Evolutionary conservation across 2,888 invertebrate genomes (phyloP).

Genomic region (Meghimatium bilineatum): DNA sequence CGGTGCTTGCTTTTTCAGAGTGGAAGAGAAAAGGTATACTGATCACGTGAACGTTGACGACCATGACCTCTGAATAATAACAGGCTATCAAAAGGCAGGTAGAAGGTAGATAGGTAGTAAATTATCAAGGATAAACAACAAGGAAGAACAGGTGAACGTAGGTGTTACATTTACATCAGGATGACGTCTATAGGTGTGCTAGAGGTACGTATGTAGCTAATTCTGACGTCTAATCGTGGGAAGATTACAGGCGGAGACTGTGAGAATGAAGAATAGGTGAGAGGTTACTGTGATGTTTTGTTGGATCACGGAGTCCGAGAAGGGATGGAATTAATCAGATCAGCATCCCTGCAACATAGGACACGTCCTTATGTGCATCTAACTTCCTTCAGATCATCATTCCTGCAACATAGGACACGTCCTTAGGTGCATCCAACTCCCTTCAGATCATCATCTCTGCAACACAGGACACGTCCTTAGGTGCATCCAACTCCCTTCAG

Average conservation of each 20-base stretch:
- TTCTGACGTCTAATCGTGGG: conserved; percentile 3
- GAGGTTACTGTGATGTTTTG: neutral
- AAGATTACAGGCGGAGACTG: neutral
- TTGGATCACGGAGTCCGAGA: too few relatives aligned
- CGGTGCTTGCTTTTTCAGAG: neutral
- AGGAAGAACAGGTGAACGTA: neutral
- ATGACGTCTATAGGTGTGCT: conserved; percentile 6
- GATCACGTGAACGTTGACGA: conserved; percentile 22
- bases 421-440: too few relatives aligned
- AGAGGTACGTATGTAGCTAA: neutral
- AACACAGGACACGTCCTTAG: too few relatives aligned
- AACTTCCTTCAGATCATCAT: too few relatives aligned
- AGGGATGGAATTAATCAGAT: too few relatives aligned
- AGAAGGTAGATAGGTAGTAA: conserved; percentile 1
- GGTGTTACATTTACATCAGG: neutral
- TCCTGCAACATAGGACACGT: too few relatives aligned
- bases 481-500: too few relatives aligned
- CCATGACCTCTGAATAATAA: conserved; percentile 25
- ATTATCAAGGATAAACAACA: neutral
- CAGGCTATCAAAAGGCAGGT: conserved; percentile 17
- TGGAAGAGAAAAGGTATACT: conserved; percentile 7
- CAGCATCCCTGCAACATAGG: too few relatives aligned
- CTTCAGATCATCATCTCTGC: too few relatives aligned
- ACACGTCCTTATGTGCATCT: too few relatives aligned
- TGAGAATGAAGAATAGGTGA: neutral